Percentiles rank a stretch among this genome's conserved stretches.
Evolutionary conservation across 2,113 vertebrate species (phyloP).

Genomic region (Diglossa brunneiventris): DNA sequence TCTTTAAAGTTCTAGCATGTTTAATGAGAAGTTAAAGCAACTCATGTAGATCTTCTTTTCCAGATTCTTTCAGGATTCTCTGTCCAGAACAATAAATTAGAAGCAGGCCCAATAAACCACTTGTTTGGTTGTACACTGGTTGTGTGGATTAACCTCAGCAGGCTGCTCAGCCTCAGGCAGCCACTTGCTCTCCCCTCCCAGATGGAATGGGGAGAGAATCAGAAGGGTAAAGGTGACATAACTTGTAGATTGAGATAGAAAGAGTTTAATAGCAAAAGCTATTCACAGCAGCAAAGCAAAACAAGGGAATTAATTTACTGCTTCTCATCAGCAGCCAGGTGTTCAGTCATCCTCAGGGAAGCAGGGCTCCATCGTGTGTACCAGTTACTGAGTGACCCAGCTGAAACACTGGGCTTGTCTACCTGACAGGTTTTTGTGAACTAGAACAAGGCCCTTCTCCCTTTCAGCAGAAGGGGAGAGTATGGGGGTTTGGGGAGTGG

Average conservation of each 20-base stretch:
- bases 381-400: not conserved
- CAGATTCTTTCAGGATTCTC: not conserved
- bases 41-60: not conserved
- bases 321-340: not conserved
- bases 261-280: not conserved
- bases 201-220: not conserved
- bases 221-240: not conserved
- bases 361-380: not conserved
- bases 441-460: not conserved
- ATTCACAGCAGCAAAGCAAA: not conserved
- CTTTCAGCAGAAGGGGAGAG: not conserved
- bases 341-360: not conserved
- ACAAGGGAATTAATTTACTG: not conserved
- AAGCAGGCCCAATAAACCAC: not conserved
- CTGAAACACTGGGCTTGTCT: not conserved
- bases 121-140: not conserved
- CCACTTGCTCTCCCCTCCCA: not conserved
- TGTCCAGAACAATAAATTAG: not conserved
- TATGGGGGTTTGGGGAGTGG: not conserved
- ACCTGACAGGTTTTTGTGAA: not conserved
- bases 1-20: not conserved
- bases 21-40: not conserved
- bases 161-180: not conserved
- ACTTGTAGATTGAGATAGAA: not conserved
- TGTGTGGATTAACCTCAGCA: not conserved